Evolutionary conservation across 1,140 invertebrate genomes (phyloP).

Genomic region (Camponotus vicinus): DNA sequence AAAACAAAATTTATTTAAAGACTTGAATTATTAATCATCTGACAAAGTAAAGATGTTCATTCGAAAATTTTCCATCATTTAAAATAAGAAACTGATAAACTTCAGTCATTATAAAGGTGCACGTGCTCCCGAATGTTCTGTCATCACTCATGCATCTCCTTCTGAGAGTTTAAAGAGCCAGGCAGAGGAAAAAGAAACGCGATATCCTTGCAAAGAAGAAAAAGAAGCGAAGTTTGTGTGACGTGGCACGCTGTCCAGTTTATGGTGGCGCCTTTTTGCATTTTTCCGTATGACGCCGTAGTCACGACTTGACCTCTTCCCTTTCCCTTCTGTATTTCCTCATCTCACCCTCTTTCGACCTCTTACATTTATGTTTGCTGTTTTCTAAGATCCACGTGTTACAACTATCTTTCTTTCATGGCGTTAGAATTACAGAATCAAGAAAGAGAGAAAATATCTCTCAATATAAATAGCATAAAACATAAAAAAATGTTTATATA

Average conservation of each 20-base stretch:
- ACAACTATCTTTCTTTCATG: slow-evolving; percentile 51
- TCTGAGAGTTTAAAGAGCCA: slow-evolving; percentile 63
- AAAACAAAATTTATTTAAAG: slow-evolving; percentile 1
- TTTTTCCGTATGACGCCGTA: slow-evolving; percentile 73
- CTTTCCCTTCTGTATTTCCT: slow-evolving; percentile 33
- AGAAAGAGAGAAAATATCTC: not conserved
- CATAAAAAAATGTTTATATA: not conserved
- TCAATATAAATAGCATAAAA: not conserved
- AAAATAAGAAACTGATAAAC: not conserved
- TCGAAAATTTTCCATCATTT: not conserved
- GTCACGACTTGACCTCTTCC: slow-evolving; percentile 77
- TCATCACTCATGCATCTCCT: slow-evolving; percentile 8
- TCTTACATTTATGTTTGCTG: slow-evolving; percentile 69
- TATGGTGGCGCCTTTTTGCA: slow-evolving; percentile 79
- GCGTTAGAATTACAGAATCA: slow-evolving; percentile 1
- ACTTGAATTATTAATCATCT: not conserved
- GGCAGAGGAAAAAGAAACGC: slow-evolving; percentile 49
- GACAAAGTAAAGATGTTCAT: not conserved
- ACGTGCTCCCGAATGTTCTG: slow-evolving; percentile 36
- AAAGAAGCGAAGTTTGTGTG: slow-evolving; percentile 41
- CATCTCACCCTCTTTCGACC: slow-evolving; percentile 38
- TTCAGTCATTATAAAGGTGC: not conserved
- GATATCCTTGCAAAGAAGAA: slow-evolving; percentile 16
- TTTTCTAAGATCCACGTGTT: slow-evolving; percentile 69
- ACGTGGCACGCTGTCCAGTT: slow-evolving; percentile 68